Percentiles rank a stretch among this genome's conserved stretches.
Conservation (phyloP, 2,113 vertebrate species). For the Castor canadensis region DNA sequence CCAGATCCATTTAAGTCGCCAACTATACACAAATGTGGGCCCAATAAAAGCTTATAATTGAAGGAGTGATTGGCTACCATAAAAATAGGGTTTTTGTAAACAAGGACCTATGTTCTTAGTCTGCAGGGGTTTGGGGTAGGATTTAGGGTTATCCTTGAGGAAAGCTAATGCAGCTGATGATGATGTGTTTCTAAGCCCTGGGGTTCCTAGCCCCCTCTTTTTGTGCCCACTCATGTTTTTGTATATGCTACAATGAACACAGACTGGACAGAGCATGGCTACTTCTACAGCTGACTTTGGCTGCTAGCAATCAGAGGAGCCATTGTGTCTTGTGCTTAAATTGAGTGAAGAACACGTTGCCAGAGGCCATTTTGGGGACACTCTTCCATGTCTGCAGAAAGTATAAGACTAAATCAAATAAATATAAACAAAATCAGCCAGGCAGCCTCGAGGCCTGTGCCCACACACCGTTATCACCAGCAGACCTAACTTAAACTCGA, state of each 20-base stretch:
- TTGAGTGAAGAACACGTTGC: neutral
- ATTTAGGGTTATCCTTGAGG: neutral
- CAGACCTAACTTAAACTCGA: constrained; percentile 1
- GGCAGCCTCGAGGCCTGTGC: neutral
- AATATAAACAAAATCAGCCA: constrained; percentile 32
- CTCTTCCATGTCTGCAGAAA: neutral
- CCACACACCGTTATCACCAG: neutral
- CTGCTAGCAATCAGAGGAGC: neutral
- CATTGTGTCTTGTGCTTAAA: neutral
- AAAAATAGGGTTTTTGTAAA: neutral
- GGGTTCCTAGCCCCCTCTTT: neutral
- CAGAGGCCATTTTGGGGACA: neutral
- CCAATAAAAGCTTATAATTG: neutral
- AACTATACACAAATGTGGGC: neutral
- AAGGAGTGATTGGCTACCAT: neutral
- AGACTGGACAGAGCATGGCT: neutral
- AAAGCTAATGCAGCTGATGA: neutral
- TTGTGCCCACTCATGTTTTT: neutral
- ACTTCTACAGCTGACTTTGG: neutral
- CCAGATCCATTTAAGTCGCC: neutral
- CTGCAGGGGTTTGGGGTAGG: neutral
- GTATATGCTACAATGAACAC: neutral
- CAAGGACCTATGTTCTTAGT: neutral
- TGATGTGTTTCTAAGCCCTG: neutral
- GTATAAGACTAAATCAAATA: constrained; percentile 51